Base-by-base conservation (phyloP, 1,140 invertebrate species). In the Danaus melanippus region DNA sequence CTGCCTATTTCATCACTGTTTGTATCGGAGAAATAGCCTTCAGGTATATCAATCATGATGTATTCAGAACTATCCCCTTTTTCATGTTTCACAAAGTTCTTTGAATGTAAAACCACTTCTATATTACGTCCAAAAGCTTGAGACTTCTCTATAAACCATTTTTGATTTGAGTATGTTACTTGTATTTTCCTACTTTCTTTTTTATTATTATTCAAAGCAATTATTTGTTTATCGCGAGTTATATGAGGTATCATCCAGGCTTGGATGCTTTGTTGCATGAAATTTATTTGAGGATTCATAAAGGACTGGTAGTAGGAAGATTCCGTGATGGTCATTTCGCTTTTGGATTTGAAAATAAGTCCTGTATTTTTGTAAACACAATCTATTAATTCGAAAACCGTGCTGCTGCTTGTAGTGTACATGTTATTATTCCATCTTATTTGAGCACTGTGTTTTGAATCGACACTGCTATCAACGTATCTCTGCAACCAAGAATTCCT, bases 231-330 rank as follows among this genome's bases (percentile, higher is more conserved):
- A 7, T 32, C 21, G 2, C 21, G 21, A 12, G 79, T 67, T 7
- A 62, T 79, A 53, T 68, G 69, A 21, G 76, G 74, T 47, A 82
- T 66, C 79, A 84, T 79, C 74, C 76, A 84, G 6, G 79, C 78
- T 69, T 81, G 61, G 21, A 83, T 62, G 15, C 74, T 60, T 66
- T 77, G 69, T 50, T 70, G 66, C 17, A 70, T 53, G 21, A 79
- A 84, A 52, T 79, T 74, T 2, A 72, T 64, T 10, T 55, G 66
- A 21, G 67, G 65, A 43, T 59, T 67, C 41, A 41, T 64, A 42
- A 52, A 43, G 2, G 62, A 54, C 39, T 56, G 62, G 45, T 69
- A 71, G 21, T 60, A 46, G 42, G 66, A 71, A 9, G 73, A 69
- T 8, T 63, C 57, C 5, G 51, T 58, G 6, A 59, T 67, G n/a